phyloP scores from a whole-genome alignment of 2,113 vertebrate genomes.

The Lucifuga dentata region DNA sequence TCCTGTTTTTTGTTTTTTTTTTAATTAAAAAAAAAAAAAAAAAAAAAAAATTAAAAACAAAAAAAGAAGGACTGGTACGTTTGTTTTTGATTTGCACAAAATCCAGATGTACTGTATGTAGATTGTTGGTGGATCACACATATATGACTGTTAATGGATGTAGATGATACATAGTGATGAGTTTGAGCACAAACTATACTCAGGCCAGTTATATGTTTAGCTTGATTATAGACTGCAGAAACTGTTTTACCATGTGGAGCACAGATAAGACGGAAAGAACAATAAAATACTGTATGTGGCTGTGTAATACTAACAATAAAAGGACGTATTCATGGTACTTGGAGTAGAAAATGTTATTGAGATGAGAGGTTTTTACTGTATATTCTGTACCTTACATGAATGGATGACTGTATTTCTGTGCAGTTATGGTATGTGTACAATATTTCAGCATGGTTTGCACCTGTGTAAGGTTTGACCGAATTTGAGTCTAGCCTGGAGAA shows the following conservation, averaged over 20 bases:
- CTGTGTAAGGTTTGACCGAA: constrained; percentile 7
- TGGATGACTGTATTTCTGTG: constrained; percentile 53
- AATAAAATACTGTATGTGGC: constrained; percentile 36
- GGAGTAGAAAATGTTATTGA: constrained; percentile 33
- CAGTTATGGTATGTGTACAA: constrained; percentile 57
- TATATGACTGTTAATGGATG: constrained; percentile 63
- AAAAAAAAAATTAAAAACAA: constrained; percentile 1
- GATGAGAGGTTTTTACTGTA: constrained; percentile 24
- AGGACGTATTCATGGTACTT: constrained; percentile 19
- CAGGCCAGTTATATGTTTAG: constrained; percentile 28
- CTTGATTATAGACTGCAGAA: constrained; percentile 25
- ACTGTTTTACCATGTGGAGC: constrained; percentile 15
- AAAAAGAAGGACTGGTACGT: constrained; percentile 36
- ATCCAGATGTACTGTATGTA: constrained; percentile 78
- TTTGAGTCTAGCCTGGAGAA: constrained; percentile 22
- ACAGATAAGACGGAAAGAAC: constrained; percentile 25
- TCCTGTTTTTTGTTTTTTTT: constrained; percentile 39
- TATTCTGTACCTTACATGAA: constrained; percentile 37
- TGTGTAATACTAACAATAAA: constrained; percentile 32
- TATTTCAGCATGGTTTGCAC: constrained; percentile 66
- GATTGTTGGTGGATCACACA: constrained; percentile 58
- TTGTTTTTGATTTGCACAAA: constrained; percentile 76
- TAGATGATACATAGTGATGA: constrained; percentile 24
- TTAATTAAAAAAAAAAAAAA: constrained; percentile 7
- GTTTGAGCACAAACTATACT: constrained; percentile 65